phyloP scores from a whole-genome alignment of 2,113 vertebrate genomes.

The Ellobius talpinus region DNA sequence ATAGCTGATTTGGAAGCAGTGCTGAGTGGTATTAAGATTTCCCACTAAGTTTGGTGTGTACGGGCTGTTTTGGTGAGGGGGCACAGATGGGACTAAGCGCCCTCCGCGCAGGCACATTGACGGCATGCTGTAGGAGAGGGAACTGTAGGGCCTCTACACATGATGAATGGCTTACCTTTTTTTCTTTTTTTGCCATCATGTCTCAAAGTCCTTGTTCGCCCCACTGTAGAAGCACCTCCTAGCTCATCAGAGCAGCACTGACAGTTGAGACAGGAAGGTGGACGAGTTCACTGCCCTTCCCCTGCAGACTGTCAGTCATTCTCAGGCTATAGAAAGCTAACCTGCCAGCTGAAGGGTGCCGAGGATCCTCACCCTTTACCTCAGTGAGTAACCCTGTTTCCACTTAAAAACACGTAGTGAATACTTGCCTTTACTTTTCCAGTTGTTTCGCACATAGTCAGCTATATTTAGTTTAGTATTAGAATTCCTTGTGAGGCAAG shows the following conservation, averaged over 20 bases:
- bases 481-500: neutral
- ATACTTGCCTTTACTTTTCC: constrained; percentile 25
- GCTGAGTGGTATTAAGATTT: neutral
- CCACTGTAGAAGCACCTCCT: neutral
- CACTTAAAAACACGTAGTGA: neutral
- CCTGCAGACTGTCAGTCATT: neutral
- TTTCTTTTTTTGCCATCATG: neutral
- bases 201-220: neutral
- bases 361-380: constrained; percentile 51
- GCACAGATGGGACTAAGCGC: fast-evolving
- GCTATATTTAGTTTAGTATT: constrained; percentile 52
- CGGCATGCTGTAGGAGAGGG: neutral
- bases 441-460: constrained; percentile 7
- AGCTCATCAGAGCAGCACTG: neutral
- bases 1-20: neutral
- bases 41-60: too few relatives aligned
- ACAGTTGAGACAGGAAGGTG: neutral
- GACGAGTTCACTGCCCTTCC: too few relatives aligned
- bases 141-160: neutral
- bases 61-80: neutral
- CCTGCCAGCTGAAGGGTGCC: neutral
- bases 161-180: neutral
- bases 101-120: neutral
- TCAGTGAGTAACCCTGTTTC: constrained; percentile 60
- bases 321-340: constrained; percentile 23